Evolutionary conservation across 1,140 invertebrate species (phyloP).

Genomic region (Tetramorium simillimum): DNA sequence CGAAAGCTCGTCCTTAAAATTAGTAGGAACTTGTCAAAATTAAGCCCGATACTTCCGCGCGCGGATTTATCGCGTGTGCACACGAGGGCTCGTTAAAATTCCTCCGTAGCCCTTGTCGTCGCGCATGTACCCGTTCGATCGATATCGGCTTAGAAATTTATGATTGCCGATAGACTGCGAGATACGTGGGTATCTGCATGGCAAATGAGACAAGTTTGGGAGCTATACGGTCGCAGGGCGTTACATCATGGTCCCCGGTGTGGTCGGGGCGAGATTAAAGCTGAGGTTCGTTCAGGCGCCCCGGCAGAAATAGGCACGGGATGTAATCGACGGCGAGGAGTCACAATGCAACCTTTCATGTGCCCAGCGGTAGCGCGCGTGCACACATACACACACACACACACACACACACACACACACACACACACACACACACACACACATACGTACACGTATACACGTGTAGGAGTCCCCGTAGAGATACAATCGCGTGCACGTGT

Average conservation of each 20-base stretch:
- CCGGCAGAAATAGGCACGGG: conserved; percentile 26
- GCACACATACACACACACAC: no score
- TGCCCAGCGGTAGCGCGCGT: neutral
- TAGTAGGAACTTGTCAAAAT: neutral
- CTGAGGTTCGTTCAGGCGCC: conserved; percentile 17
- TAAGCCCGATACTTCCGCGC: neutral
- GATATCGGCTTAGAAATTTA: conserved; percentile 16
- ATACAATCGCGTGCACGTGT: neutral
- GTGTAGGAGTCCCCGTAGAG: neutral
- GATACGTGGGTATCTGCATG: neutral
- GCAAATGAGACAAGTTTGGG: conserved; percentile 37
- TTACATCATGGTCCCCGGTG: conserved; percentile 27
- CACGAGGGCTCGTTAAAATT: neutral
- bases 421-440: neutral
- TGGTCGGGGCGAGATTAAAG: conserved; percentile 10
- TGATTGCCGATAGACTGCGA: conserved; percentile 1
- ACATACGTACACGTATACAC: neutral
- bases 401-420: no score
- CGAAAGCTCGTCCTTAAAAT: neutral
- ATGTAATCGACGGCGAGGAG: conserved; percentile 3
- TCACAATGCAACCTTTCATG: conserved; percentile 43
- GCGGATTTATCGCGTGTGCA: neutral
- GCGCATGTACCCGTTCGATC: neutral
- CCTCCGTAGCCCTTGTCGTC: neutral
- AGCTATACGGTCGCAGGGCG: neutral